phyloP scores from a whole-genome alignment of 2,113 vertebrate species.

The Tylochromis polylepis region DNA sequence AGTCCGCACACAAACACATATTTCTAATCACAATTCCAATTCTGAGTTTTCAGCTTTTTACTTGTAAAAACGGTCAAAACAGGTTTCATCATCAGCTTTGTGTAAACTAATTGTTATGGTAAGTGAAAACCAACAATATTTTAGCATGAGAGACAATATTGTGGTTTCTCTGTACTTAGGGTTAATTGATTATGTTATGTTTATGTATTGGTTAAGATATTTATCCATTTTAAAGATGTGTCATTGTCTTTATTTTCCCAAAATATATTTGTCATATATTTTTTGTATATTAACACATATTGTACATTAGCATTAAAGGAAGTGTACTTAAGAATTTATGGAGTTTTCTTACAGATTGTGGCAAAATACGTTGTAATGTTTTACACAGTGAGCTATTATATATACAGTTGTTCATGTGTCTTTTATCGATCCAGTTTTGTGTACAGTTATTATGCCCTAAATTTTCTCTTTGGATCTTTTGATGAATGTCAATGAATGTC shows the following conservation, averaged over 20 bases:
- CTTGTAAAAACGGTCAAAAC: neutral
- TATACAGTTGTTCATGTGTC: conserved; percentile 8
- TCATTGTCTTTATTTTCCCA: conserved; percentile 4
- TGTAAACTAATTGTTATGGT: neutral
- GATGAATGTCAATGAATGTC: neutral
- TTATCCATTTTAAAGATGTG: conserved; percentile 52
- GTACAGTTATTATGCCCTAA: neutral
- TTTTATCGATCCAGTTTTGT: neutral
- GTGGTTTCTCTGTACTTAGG: neutral
- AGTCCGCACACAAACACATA: neutral
- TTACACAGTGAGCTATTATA: neutral
- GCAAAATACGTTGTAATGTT: neutral
- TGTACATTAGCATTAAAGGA: conserved; percentile 40
- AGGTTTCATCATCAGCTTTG: neutral
- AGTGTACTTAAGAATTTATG: neutral
- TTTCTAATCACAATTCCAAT: neutral
- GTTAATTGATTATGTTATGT: conserved; percentile 7
- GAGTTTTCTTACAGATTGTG: neutral
- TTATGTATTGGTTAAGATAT: conserved; percentile 39
- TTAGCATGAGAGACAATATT: neutral
- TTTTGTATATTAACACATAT: conserved; percentile 56
- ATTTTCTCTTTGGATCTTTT: neutral
- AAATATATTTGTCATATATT: conserved; percentile 54
- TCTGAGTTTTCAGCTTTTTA: neutral
- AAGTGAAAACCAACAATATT: neutral